Percentiles rank a stretch among this genome's conserved stretches.
Evolutionary conservation across 2,888 invertebrate genomes (phyloP).

Genomic region (Agelastica alni): DNA sequence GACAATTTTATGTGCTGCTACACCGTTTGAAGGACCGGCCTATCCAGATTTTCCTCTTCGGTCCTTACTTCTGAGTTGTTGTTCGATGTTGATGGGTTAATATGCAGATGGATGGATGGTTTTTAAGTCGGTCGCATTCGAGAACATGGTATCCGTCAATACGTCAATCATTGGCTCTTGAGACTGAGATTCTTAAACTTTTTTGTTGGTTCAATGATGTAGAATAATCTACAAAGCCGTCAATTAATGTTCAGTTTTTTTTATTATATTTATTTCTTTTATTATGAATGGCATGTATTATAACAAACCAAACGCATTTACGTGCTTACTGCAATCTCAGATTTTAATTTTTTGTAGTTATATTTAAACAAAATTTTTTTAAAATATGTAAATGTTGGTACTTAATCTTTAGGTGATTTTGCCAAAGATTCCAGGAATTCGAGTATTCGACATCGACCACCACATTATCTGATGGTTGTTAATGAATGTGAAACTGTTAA

Average conservation of each 20-base stretch:
- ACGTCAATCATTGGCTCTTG: neutral
- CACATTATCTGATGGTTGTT: slow-evolving; percentile 50
- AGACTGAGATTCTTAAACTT: neutral
- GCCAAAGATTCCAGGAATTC: neutral
- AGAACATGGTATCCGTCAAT: neutral
- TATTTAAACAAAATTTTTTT: no score
- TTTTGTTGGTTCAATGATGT: neutral
- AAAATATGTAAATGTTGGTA: no score
- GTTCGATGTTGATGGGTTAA: slow-evolving; percentile 8
- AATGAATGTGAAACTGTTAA: slow-evolving; percentile 53
- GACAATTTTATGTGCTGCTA: no score
- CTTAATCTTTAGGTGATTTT: no score
- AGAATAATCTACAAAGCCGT: neutral
- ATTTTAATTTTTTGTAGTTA: neutral
- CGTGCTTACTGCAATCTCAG: neutral
- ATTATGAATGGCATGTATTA: no score
- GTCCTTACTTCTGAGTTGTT: neutral
- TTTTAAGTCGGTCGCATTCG: neutral
- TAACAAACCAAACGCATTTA: no score
- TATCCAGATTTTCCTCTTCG: neutral
- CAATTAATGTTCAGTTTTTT: neutral
- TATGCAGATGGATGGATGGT: slow-evolving; percentile 8
- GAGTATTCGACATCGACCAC: slow-evolving; percentile 36
- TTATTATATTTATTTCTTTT: no score
- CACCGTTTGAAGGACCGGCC: neutral